These are phyloP conservation scores for Leiothrix lutea DNA, from an alignment of 2,113 vertebrate genomes.

Conservation along the genomic window DNA sequence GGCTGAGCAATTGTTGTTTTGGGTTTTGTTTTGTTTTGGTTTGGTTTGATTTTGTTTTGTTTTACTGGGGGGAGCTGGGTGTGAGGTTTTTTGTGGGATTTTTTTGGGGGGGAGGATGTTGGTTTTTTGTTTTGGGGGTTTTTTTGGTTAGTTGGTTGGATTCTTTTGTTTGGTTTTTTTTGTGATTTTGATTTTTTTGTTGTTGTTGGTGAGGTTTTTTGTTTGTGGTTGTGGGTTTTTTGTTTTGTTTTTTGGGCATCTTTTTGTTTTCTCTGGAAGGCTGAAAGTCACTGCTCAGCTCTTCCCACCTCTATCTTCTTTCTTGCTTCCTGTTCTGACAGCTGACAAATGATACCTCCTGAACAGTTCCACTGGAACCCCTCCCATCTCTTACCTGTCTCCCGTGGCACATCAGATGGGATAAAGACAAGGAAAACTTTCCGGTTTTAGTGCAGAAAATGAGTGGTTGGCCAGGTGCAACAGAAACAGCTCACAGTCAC, in stretches of 20 bases:
- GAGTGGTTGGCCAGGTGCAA: neutral
- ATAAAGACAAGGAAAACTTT: neutral
- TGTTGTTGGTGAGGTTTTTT: neutral
- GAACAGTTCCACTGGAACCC: neutral
- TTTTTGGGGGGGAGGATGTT: neutral
- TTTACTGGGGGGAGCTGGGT: neutral
- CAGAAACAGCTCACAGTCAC: neutral
- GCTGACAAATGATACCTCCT: neutral
- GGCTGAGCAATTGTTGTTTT: neutral
- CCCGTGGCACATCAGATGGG: neutral
- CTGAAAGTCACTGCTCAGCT: neutral
- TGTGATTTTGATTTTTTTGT: neutral
- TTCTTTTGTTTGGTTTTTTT: neutral
- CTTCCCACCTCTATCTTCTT: neutral
- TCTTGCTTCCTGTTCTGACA: neutral
- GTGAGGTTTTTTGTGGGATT: no score
- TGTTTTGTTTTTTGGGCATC: neutral
- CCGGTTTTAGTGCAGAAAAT: neutral
- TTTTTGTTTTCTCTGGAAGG: neutral
- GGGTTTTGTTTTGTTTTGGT: neutral
- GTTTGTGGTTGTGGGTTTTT: no score
- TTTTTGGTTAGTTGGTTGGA: neutral
- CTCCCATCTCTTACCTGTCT: neutral
- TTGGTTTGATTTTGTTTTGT: neutral
- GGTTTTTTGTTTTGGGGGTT: no score